phyloP scores from a whole-genome alignment of 2,888 invertebrate species.

The Ligdia adustata region DNA sequence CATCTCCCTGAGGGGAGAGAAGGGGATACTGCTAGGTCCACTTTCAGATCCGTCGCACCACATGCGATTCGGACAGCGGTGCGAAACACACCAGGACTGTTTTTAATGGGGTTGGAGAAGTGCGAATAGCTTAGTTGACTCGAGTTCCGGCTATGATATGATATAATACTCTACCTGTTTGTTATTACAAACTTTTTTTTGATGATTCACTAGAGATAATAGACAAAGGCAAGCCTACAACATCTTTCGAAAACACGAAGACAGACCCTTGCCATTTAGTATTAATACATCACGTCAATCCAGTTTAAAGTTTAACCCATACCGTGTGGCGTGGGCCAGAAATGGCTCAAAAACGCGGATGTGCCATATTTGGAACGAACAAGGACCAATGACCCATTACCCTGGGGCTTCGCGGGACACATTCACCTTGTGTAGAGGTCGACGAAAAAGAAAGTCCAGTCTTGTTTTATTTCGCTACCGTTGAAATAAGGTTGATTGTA shows the following conservation, averaged over 20 bases:
- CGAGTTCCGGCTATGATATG: no score
- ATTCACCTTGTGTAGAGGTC: conserved; percentile 35
- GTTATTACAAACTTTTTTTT: no score
- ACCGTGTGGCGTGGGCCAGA: conserved; percentile 30
- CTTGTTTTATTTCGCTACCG: conserved; percentile 33
- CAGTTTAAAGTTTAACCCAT: conserved; percentile 5
- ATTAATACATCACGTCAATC: conserved; percentile 15
- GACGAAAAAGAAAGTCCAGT: conserved; percentile 36
- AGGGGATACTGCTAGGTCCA: no score
- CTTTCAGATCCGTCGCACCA: no score
- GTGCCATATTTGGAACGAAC: conserved; percentile 47
- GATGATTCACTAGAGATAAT: no score
- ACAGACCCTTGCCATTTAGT: conserved; percentile 13
- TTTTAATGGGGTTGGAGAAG: no score
- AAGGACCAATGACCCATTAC: conserved; percentile 62
- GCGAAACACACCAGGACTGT: no score
- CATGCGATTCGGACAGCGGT: no score
- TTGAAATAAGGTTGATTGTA: conserved; percentile 33
- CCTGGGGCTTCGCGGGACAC: conserved; percentile 33
- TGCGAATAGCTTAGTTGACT: no score
- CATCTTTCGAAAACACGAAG: not conserved
- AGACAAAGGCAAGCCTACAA: no score
- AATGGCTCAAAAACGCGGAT: conserved; percentile 35
- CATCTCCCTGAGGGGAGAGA: no score
- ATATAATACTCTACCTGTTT: no score